Base-by-base conservation (phyloP, 2,888 invertebrate genomes). In the Epicampocera succincta region DNA sequence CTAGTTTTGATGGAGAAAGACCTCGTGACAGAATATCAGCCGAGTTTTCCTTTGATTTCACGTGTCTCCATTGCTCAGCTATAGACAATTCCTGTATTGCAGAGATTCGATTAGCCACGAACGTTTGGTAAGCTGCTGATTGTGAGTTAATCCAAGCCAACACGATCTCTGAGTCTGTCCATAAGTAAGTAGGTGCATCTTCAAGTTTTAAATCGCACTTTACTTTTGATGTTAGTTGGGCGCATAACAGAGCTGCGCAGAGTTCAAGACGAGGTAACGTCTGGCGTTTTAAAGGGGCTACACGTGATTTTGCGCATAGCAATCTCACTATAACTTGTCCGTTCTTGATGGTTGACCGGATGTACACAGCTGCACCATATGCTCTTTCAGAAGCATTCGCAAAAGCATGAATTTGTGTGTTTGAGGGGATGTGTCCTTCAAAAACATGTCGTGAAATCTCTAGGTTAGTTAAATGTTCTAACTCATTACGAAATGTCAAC, bases 101-200 rank as follows among this genome's bases (percentile, higher is more conserved):
- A 50, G 50, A 4, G 13, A 65, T 50, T 38, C 40, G 19, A 12
- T 63, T 63, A 5, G 63, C 63, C 15, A 63, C 63, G 4, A 63
- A 63, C 4, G 63, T 63, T 46, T 48, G 29, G 6, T 33, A 63
- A 9, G 12, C 29, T 46, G 63, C 15, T 12, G 48, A 63, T 48
- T 63, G 63, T 3, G 63, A 29, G 2, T 63, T 46, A 9, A 63
- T 63, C 48, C 63, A 63, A 2, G 46, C 15, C 12, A 48, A 48
- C 4, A 63, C 48, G 21, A 63, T 63, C 21, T 63, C 48, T 17
- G 48, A 63, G 9, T 63, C 63, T 33, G 61, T 42, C 61, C 44
- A 44, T 1, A 44, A 25, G 13, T 44, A 25, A 15, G 17, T 58
- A 5, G 40, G 17, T 0, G 1, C 13, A 40, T 58, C 8, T 4